phyloP scores from a whole-genome alignment of 2,888 invertebrate genomes.

The Aleiodes testaceus region DNA sequence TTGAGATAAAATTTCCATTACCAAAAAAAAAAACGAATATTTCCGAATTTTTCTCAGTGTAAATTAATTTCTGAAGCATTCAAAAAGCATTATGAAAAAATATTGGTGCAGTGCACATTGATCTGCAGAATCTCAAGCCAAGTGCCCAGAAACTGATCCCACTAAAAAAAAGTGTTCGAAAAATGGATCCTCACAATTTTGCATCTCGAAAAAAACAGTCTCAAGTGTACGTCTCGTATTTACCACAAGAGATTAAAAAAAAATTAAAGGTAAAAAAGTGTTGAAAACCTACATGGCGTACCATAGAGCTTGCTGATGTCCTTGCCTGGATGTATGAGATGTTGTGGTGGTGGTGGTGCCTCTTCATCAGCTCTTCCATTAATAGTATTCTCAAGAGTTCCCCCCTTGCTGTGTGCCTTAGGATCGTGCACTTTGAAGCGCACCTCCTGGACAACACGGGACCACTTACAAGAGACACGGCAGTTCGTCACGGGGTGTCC shows the following conservation, averaged over 20 bases:
- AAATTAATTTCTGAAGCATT: no score
- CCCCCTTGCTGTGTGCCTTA: slow-evolving; percentile 94
- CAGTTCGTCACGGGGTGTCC: slow-evolving; percentile 68
- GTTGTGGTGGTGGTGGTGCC: slow-evolving; percentile 81
- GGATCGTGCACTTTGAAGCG: slow-evolving; percentile 96
- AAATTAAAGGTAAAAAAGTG: slow-evolving; percentile 27
- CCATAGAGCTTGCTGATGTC: slow-evolving; percentile 92
- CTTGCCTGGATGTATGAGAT: slow-evolving; percentile 91
- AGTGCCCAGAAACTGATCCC: no score
- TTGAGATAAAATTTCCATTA: no score
- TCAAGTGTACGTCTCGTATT: slow-evolving; percentile 54
- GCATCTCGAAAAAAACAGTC: slow-evolving; percentile 29
- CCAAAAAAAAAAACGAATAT: no score
- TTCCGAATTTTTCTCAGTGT: no score
- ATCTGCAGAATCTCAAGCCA: no score
- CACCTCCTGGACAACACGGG: slow-evolving; percentile 86
- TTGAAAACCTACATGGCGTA: slow-evolving; percentile 58
- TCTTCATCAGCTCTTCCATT: slow-evolving; percentile 83
- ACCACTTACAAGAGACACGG: slow-evolving; percentile 75
- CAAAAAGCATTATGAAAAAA: no score
- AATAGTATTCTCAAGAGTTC: slow-evolving; percentile 92
- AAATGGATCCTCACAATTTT: slow-evolving; percentile 6
- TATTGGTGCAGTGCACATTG: no score
- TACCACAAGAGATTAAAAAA: slow-evolving; percentile 28
- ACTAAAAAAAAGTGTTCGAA: slow-evolving; percentile 1